Conservation (phyloP, 2,113 vertebrate species). For the Antechinus stuartii region DNA sequence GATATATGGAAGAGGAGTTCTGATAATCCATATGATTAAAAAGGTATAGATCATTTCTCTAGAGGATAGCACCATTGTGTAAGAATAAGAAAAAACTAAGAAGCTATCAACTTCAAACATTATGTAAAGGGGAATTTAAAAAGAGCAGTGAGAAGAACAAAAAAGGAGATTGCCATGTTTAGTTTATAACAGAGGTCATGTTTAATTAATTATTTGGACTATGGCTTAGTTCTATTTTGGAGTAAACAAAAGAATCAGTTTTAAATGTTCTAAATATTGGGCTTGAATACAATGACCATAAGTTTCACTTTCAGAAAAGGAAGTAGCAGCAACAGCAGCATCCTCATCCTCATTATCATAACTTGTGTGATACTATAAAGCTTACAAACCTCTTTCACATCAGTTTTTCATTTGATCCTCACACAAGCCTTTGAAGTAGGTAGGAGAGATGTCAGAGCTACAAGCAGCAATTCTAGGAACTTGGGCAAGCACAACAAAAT, state of each 20-base stretch:
- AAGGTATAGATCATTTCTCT: not conserved
- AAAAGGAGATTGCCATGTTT: not conserved
- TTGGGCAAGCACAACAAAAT: not conserved
- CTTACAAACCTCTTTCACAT: not conserved
- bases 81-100: not conserved
- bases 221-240: not conserved
- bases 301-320: not conserved
- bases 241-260: not conserved
- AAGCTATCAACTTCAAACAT: not conserved
- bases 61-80: not conserved
- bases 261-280: not conserved
- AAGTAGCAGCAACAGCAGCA: not conserved
- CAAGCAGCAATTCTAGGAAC: not conserved
- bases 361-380: not conserved
- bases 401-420: not conserved
- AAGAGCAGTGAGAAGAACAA: not conserved
- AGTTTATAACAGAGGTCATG: not conserved
- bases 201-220: not conserved
- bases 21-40: not conserved
- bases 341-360: not conserved
- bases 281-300: not conserved
- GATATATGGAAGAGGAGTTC: no score
- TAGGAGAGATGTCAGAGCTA: not conserved
- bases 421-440: not conserved
- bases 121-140: not conserved